Conservation (phyloP, 2,888 invertebrate species). For the Bellardia bayeri region DNA sequence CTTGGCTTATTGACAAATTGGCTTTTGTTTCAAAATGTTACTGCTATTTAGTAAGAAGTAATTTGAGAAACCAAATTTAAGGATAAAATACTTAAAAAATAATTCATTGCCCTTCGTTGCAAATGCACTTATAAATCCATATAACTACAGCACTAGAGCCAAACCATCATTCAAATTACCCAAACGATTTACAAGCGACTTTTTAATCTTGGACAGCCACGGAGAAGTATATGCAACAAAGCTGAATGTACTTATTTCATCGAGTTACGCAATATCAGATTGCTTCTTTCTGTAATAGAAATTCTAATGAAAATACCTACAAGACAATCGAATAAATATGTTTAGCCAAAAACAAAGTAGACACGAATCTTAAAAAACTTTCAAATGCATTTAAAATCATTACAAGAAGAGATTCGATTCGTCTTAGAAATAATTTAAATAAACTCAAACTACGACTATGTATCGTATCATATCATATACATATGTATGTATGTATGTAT, state of each 20-base stretch:
- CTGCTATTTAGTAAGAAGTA: constrained; percentile 6
- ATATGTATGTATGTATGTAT: background rate
- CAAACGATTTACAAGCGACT: no score
- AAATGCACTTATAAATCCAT: no score
- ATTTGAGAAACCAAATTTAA: constrained; percentile 44
- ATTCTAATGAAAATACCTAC: background rate
- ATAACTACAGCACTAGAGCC: no score
- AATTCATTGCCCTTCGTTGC: background rate
- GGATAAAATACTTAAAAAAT: background rate
- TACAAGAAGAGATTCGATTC: background rate
- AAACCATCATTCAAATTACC: no score
- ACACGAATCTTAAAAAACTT: background rate
- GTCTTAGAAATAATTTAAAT: background rate
- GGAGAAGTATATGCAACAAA: no score
- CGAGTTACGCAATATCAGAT: background rate
- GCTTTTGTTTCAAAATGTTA: constrained; percentile 34
- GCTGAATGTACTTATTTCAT: background rate
- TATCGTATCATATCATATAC: no score
- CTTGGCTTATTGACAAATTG: constrained; percentile 62
- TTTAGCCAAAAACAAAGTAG: background rate
- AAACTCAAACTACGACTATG: no score
- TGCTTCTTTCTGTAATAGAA: background rate
- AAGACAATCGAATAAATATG: background rate
- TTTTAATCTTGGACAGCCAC: no score
- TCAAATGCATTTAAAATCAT: no score